These are phyloP conservation scores for Terrapene triunguis DNA, from an alignment of 2,113 vertebrate species.

Conservation along the genomic window DNA sequence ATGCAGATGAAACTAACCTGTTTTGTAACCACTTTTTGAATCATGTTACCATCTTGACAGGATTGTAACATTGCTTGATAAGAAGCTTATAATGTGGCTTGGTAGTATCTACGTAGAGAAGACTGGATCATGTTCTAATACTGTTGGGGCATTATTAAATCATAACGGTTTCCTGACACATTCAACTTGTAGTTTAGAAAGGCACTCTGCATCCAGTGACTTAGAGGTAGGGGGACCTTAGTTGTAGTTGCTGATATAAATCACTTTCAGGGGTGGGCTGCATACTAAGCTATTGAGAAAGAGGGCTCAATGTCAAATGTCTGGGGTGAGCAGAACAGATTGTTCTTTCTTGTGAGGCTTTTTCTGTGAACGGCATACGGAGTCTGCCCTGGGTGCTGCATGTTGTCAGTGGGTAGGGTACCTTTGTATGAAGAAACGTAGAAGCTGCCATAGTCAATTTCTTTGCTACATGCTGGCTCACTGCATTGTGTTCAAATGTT, in stretches of 20 bases:
- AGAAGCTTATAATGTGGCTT: background rate
- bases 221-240: background rate
- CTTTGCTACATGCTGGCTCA: background rate
- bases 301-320: background rate
- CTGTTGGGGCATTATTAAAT: background rate
- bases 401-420: background rate
- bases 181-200: background rate
- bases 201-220: background rate
- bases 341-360: background rate
- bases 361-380: background rate
- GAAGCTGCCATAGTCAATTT: background rate
- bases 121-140: background rate
- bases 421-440: background rate
- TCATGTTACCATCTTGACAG: background rate
- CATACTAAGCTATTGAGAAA: background rate
- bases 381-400: background rate
- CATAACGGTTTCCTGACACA: background rate
- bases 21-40: background rate
- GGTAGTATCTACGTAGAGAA: background rate
- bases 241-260: background rate
- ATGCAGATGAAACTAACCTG: background rate
- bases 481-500: background rate
- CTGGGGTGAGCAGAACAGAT: slow-evolving; percentile 3
- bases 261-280: background rate
- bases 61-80: background rate